Conservation (phyloP, 2,888 invertebrate species). For the Nephrotoma guestfalica region DNA sequence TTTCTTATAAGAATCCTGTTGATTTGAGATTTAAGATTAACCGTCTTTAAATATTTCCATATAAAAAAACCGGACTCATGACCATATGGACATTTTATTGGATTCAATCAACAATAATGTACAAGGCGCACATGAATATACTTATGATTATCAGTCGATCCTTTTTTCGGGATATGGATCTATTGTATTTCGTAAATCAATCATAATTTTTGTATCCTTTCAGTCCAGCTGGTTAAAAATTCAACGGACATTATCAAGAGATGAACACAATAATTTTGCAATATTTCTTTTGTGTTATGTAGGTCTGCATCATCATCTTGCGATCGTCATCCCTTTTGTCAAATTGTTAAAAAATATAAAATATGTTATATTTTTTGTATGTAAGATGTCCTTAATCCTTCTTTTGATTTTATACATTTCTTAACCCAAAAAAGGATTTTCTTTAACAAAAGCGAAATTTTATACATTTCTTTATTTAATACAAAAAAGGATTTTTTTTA, state of each 20-base stretch:
- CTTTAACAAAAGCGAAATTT: neutral
- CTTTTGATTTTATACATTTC: neutral
- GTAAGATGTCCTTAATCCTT: constrained; percentile 1
- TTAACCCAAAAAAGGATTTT: constrained; percentile 1
- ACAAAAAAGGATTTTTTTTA: neutral
- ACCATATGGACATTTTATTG: neutral
- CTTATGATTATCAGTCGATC: neutral
- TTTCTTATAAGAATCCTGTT: neutral
- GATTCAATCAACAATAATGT: neutral
- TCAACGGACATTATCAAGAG: neutral
- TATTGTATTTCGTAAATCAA: neutral
- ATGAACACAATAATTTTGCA: neutral
- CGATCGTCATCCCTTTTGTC: neutral
- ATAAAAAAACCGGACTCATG: neutral
- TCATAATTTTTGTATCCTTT: constrained; percentile 2
- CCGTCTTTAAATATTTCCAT: too few relatives aligned
- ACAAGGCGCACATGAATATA: neutral
- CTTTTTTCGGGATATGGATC: neutral
- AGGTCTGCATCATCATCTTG: neutral
- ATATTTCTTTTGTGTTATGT: neutral
- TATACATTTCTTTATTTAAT: neutral
- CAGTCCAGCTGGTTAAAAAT: constrained; percentile 1
- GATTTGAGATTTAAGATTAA: too few relatives aligned
- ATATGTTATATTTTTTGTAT: neutral
- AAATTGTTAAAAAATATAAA: neutral